These are phyloP conservation scores for Hiodon tergisus DNA, from an alignment of 2,113 vertebrate genomes.

Conservation along the genomic window DNA sequence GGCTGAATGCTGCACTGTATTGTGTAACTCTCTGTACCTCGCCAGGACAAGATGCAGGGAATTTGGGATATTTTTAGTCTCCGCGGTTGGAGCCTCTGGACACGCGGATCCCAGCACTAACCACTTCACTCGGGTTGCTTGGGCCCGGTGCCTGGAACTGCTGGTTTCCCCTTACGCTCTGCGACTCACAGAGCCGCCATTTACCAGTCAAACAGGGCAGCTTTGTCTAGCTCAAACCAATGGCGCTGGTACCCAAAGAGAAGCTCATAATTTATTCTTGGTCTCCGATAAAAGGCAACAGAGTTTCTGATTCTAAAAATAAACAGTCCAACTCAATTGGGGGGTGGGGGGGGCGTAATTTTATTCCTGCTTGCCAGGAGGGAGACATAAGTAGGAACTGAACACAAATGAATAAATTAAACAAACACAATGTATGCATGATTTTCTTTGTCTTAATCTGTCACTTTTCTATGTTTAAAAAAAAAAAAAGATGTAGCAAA, in stretches of 20 bases:
- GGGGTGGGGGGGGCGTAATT: background rate
- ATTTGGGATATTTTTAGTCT: slow-evolving; percentile 2
- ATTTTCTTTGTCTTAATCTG: background rate
- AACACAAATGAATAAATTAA: background rate
- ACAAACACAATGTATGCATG: background rate
- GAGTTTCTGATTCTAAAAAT: slow-evolving; percentile 19
- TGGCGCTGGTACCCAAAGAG: slow-evolving; percentile 11
- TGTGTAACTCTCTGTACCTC: background rate
- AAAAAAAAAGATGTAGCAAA: background rate
- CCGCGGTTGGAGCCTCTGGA: slow-evolving; percentile 8
- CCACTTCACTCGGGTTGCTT: background rate
- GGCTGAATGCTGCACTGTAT: background rate
- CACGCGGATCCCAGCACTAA: background rate
- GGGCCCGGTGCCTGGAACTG: background rate
- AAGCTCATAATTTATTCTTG: slow-evolving; percentile 14
- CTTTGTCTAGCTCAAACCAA: slow-evolving; percentile 14
- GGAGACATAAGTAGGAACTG: background rate
- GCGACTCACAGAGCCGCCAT: slow-evolving; percentile 15
- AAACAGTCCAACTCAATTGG: slow-evolving; percentile 9
- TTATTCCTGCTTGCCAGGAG: background rate
- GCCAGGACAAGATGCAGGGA: background rate
- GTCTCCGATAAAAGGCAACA: slow-evolving; percentile 16
- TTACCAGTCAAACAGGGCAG: slow-evolving; percentile 13
- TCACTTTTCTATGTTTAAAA: background rate
- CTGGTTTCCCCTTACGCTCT: slow-evolving; percentile 1